Conservation (phyloP, 2,113 vertebrate species). For the Sylvilagus bachmani region DNA sequence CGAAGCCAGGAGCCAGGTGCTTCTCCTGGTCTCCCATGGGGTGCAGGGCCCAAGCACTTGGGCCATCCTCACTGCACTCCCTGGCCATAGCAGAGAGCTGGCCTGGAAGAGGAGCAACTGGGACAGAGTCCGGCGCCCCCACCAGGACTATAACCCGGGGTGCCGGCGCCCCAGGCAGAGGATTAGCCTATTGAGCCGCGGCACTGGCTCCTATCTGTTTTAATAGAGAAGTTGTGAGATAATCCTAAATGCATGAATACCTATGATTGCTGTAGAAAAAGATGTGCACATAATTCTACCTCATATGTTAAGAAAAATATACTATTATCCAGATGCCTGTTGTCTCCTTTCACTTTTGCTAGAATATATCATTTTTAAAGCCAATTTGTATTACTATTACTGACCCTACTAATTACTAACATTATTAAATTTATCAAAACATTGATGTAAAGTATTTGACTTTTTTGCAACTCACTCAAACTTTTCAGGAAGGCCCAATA, state of each 20-base stretch:
- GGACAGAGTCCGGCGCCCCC: too few relatives aligned
- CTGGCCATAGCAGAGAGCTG: too few relatives aligned
- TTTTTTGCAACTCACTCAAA: neutral
- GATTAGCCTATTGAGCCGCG: too few relatives aligned
- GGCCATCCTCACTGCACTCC: too few relatives aligned
- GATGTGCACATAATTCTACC: neutral
- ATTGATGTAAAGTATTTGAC: neutral
- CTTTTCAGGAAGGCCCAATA: neutral
- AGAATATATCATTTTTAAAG: neutral
- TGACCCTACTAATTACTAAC: neutral
- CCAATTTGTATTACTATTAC: too few relatives aligned
- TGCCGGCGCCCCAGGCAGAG: too few relatives aligned
- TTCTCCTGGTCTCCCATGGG: too few relatives aligned
- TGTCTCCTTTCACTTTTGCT: neutral
- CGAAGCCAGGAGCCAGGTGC: too few relatives aligned
- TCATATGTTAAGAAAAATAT: neutral
- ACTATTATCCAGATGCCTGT: neutral
- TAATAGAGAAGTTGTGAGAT: neutral
- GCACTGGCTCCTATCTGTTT: neutral
- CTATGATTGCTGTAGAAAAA: neutral
- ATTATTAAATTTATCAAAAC: neutral
- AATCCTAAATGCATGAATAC: neutral
- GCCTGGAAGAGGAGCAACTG: too few relatives aligned
- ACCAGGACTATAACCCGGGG: too few relatives aligned
- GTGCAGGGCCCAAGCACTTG: too few relatives aligned